Base-by-base conservation (phyloP, 2,113 vertebrate species). In the Zosterops borbonicus region DNA sequence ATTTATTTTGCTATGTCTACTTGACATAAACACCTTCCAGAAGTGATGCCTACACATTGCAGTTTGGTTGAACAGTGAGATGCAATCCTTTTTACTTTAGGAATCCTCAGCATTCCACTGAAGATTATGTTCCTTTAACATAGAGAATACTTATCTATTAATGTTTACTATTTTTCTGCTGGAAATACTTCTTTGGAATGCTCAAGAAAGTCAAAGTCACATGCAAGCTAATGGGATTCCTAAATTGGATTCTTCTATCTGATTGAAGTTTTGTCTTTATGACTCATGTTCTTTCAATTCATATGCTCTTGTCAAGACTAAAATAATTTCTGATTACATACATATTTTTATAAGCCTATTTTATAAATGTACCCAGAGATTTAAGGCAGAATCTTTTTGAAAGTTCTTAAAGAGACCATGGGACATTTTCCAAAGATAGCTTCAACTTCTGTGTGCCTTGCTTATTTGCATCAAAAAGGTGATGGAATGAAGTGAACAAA, bases 121-220 rank as follows among this genome's bases (percentile, higher is more conserved):
- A 68, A 67, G 8, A n/a, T 42, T n/a, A 21, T 53, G 9, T 75
- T 84, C 41, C 64, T 87, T 78, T 74, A 82, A 47, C 11, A 21
- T 12, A 75, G 42, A 79, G 41, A 76, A 75, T 14, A 37, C 18
- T 92, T 86, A 77, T 78, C 50, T 85, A 8, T 80, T 89, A 42
- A 65, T 87, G 79, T 97, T 96, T 95, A 50, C 79, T 85, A 9
- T 63, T 92, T 63, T 68, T 94, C 56, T 83, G 69, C 53, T 92
- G 67, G 52, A 90, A 92, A 55, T 64, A 83, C 59, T 83, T 65
- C 59, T 94, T 95, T 24, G 15, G 84, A 93, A 96, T 31, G 25
- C 67, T 88, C 68, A 83, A 75, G n/a, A 20, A 86, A 85, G 27
- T 82, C 71, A 46, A 22, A 56, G 12, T 58, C 67, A 87, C 52